phyloP scores from a whole-genome alignment of 30 jellyfish, hydroid and myxozoan genomes.

The Sanderia malayensis region DNA sequence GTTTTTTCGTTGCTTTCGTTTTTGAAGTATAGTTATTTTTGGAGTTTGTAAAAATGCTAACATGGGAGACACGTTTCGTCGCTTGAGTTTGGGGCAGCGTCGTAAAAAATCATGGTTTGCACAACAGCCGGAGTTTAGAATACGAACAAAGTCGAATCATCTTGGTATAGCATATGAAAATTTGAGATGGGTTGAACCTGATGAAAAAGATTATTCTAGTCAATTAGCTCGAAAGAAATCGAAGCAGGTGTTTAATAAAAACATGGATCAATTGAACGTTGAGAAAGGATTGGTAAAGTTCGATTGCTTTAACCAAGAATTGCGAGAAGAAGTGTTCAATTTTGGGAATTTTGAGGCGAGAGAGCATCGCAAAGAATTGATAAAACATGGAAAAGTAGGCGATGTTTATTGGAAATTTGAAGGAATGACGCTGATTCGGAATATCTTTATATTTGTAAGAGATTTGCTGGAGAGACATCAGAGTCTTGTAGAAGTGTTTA shows the following conservation, averaged over 20 bases:
- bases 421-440: neutral
- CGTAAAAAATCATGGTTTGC: neutral
- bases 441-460: constrained; percentile 9
- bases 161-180: neutral
- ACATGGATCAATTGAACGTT: no score
- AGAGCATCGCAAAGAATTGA: no score
- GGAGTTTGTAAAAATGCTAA: no score
- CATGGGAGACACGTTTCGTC: constrained; percentile 50
- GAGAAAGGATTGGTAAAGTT: no score
- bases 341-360: no score
- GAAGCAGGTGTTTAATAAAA: no score
- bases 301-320: no score
- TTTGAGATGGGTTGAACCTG: neutral
- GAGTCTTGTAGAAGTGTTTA: constrained; percentile 12
- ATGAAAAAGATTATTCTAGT: no score
- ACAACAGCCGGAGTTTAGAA: constrained; percentile 3
- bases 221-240: no score
- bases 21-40: no score
- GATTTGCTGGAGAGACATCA: constrained; percentile 19
- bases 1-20: no score
- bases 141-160: constrained; percentile 18
- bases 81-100: constrained; percentile 29
- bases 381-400: constrained; percentile 3
- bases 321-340: no score
- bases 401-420: neutral